Percentiles rank a stretch among this genome's conserved stretches.
Conservation (phyloP, 1,140 invertebrate species). For the Pomacea maculata region DNA sequence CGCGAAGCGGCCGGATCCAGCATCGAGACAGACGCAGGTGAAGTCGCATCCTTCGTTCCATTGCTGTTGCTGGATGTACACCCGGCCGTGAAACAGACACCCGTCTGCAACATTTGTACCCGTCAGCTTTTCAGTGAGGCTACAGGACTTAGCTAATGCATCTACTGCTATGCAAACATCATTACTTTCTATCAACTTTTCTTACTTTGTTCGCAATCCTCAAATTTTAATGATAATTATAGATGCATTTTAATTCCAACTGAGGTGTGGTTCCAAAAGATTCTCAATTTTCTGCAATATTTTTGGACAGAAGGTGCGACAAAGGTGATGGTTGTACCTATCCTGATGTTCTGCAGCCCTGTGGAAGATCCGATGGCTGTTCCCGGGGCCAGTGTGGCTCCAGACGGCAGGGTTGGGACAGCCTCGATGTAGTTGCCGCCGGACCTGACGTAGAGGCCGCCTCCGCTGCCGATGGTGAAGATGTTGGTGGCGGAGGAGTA, state of each 20-base stretch:
- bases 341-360: slow-evolving; percentile 35
- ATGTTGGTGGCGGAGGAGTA: slow-evolving; percentile 43
- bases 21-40: slow-evolving; percentile 40
- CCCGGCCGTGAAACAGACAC: slow-evolving; percentile 41
- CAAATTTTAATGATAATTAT: too few relatives aligned
- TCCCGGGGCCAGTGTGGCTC: slow-evolving; percentile 34
- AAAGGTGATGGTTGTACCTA: slow-evolving; percentile 33
- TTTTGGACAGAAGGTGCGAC: neutral
- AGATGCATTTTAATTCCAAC: too few relatives aligned
- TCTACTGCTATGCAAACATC: too few relatives aligned
- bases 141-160: too few relatives aligned
- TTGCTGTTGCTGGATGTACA: slow-evolving; percentile 42
- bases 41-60: slow-evolving; percentile 46
- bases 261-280: too few relatives aligned
- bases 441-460: slow-evolving; percentile 33
- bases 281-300: neutral
- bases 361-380: slow-evolving; percentile 32
- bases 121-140: too few relatives aligned
- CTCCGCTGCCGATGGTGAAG: slow-evolving; percentile 46
- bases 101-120: slow-evolving; percentile 26
- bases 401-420: slow-evolving; percentile 42
- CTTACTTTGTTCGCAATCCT: too few relatives aligned
- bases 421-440: slow-evolving; percentile 23
- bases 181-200: too few relatives aligned
- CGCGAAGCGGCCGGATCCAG: slow-evolving; percentile 32